phyloP scores from a whole-genome alignment of 2,888 invertebrate species.

The Phrixothrix hirtus region DNA sequence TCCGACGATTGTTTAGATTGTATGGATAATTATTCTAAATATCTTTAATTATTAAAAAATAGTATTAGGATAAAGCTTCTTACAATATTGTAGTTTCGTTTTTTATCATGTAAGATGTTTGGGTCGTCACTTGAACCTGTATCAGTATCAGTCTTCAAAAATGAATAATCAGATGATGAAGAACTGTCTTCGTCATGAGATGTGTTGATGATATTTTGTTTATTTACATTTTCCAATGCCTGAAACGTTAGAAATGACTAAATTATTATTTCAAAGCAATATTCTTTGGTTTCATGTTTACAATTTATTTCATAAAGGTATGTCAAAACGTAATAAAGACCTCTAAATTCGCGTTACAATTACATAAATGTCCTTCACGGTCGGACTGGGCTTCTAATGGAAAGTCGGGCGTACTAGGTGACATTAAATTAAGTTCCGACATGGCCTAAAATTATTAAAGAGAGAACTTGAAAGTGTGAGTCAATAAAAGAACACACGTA shows the following conservation, averaged over 20 bases:
- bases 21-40: no score
- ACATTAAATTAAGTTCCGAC: slow-evolving; percentile 59
- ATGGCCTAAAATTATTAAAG: slow-evolving; percentile 54
- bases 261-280: no score
- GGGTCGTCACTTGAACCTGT: slow-evolving; percentile 55
- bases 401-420: slow-evolving; percentile 56
- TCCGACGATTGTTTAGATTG: no score
- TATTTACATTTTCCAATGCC: slow-evolving; percentile 11
- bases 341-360: slow-evolving; percentile 42
- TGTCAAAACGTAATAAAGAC: no score
- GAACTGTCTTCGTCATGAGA: slow-evolving; percentile 63
- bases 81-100: slow-evolving; percentile 45
- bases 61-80: no score
- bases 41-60: no score
- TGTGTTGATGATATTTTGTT: slow-evolving; percentile 8
- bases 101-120: slow-evolving; percentile 43
- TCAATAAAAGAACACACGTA: slow-evolving; percentile 29
- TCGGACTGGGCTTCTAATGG: slow-evolving; percentile 54
- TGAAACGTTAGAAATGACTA: no score
- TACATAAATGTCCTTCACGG: slow-evolving; percentile 49
- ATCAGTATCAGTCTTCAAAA: slow-evolving; percentile 67
- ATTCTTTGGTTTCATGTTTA: no score
- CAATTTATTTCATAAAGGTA: no score
- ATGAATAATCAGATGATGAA: slow-evolving; percentile 71
- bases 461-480: background rate